phyloP scores from a whole-genome alignment of 2,888 invertebrate species.

The Notodonta dromedarius region DNA sequence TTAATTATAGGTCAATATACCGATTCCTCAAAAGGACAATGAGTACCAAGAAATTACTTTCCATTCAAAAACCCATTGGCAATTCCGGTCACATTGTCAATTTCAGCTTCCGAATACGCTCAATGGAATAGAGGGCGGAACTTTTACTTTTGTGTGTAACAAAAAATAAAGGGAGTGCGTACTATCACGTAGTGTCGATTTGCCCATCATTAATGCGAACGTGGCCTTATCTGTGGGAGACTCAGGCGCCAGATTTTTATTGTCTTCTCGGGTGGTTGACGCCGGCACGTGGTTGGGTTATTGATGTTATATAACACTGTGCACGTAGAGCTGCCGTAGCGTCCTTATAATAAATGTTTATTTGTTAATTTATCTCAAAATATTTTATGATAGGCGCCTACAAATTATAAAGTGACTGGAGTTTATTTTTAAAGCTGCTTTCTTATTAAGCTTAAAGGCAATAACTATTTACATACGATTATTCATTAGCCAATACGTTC shows the following conservation, averaged over 20 bases:
- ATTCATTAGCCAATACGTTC: no score
- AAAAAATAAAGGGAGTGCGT: conserved; percentile 52
- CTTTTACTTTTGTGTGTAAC: conserved; percentile 70
- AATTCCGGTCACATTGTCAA: conserved; percentile 62
- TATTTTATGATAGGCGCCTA: neutral
- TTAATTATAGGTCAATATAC: conserved; percentile 2
- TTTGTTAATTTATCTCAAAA: neutral
- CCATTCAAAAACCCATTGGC: conserved; percentile 43
- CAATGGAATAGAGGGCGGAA: conserved; percentile 55
- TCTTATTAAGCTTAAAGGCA: neutral
- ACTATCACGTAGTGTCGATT: conserved; percentile 76
- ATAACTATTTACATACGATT: no score
- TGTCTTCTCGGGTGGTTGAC: conserved; percentile 57
- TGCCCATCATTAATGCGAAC: conserved; percentile 74
- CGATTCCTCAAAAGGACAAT: conserved; percentile 35
- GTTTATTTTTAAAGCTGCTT: no score
- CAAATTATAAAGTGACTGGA: conserved; percentile 2
- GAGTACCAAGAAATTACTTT: conserved; percentile 47
- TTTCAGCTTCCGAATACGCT: conserved; percentile 69
- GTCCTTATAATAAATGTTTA: neutral
- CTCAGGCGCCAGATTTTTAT: conserved; percentile 78
- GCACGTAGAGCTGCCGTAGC: neutral
- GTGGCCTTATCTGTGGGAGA: conserved; percentile 74
- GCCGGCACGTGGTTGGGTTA: conserved; percentile 42
- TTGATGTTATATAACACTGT: conserved; percentile 30